Evolutionary conservation across 2,113 vertebrate species (phyloP).

Genomic region (Athene cunicularia): DNA sequence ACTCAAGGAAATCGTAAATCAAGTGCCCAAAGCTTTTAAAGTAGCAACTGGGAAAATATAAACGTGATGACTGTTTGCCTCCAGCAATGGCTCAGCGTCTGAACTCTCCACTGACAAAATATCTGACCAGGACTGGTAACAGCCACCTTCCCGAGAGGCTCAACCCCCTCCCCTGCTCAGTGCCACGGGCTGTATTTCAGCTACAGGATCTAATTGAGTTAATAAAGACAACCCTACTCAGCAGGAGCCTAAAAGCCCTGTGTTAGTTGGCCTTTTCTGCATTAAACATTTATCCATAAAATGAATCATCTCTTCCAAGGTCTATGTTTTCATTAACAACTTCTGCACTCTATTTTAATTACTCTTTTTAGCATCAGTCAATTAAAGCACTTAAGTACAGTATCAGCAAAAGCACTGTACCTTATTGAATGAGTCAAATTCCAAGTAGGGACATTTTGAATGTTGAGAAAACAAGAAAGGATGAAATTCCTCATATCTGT

Average conservation of each 20-base stretch:
- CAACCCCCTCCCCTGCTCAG: rapidly evolving
- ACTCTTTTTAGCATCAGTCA: neutral
- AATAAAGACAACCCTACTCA: neutral
- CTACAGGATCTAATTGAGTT: neutral
- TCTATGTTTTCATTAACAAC: neutral
- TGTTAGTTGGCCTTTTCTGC: neutral
- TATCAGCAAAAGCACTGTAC: slow-evolving; percentile 73
- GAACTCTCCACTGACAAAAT: neutral
- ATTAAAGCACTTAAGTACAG: slow-evolving; percentile 17
- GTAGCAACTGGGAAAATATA: neutral
- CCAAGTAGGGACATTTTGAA: slow-evolving; percentile 83
- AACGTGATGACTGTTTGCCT: neutral
- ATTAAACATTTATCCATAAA: neutral
- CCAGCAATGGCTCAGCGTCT: neutral
- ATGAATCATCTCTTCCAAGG: neutral
- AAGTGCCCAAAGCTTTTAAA: neutral
- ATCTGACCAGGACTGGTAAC: neutral
- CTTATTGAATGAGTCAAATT: slow-evolving; percentile 97
- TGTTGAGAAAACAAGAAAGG: slow-evolving; percentile 96
- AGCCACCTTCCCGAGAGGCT: neutral
- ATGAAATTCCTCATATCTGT: slow-evolving; percentile 97
- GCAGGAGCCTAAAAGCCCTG: neutral
- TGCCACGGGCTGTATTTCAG: rapidly evolving
- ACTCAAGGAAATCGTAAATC: neutral
- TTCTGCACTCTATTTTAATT: neutral